These are phyloP conservation scores for Odiellus spinosus DNA, from an alignment of 2,888 invertebrate species.

Conservation along the genomic window DNA sequence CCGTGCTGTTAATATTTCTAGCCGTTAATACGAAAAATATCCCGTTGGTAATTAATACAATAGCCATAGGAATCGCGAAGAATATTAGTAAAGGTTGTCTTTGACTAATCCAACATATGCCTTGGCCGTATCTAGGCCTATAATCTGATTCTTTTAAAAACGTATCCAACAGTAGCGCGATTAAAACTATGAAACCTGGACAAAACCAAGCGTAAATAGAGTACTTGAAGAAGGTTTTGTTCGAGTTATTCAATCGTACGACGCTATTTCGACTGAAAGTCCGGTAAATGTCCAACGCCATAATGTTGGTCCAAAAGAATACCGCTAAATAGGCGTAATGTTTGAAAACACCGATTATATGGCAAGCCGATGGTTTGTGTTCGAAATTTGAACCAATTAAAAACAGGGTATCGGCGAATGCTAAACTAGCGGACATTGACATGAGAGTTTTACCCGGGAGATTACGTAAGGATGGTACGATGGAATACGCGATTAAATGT, in stretches of 20 bases:
- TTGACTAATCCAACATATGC: conserved; percentile 32
- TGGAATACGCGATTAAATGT: conserved; percentile 11
- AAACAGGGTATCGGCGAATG: conserved; percentile 14
- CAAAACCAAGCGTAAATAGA: conserved; percentile 24
- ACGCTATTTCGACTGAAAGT: conserved; percentile 8
- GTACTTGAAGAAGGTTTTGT: conserved; percentile 17
- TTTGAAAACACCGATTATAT: conserved; percentile 31
- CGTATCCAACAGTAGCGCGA: conserved; percentile 9
- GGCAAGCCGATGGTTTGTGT: conserved; percentile 24
- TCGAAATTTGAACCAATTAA: conserved; percentile 5
- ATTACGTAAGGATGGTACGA: conserved; percentile 15
- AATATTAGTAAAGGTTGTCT: conserved; percentile 27
- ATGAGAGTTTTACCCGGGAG: conserved; percentile 17
- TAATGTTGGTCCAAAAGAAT: conserved; percentile 40
- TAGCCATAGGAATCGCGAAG: conserved; percentile 30
- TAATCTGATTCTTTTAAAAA: conserved; percentile 6
- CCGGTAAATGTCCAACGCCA: conserved; percentile 34
- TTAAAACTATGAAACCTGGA: conserved; percentile 21
- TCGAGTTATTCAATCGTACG: neutral
- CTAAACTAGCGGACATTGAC: conserved; percentile 14
- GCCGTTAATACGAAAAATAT: conserved; percentile 29
- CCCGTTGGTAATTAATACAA: conserved; percentile 29
- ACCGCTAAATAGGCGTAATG: conserved; percentile 38
- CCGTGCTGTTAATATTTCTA: conserved; percentile 18
- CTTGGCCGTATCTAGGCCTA: conserved; percentile 23